phyloP scores from a whole-genome alignment of 2,113 vertebrate genomes.

The Phrynocephalus versicolor region DNA sequence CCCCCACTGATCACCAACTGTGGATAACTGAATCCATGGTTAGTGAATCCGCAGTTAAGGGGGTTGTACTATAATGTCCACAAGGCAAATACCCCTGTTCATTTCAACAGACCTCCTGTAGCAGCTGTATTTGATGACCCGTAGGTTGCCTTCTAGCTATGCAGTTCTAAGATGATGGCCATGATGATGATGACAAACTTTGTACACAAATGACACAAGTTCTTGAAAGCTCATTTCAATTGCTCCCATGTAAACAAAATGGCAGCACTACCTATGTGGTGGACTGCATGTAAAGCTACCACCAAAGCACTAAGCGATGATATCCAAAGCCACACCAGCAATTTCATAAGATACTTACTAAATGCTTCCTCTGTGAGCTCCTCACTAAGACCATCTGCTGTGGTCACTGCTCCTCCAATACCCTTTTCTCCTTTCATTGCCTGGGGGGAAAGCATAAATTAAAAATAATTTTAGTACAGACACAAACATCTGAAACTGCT shows the following conservation, averaged over 20 bases:
- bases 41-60: too few relatives aligned
- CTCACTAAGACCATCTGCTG: conserved; percentile 87
- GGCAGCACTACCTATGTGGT: neutral
- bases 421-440: conserved; percentile 99
- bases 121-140: neutral
- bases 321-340: neutral
- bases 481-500: neutral
- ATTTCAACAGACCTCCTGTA: neutral
- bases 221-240: too few relatives aligned
- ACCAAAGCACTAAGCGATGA: neutral
- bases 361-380: conserved; percentile 95
- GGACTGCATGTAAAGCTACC: neutral
- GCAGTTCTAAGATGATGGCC: neutral
- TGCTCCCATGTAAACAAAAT: neutral
- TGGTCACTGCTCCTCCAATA: conserved; percentile 83
- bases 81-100: neutral
- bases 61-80: too few relatives aligned
- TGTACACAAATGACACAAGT: neutral
- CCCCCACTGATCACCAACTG: too few relatives aligned
- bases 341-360: conserved; percentile 78
- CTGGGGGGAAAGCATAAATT: conserved; percentile 68
- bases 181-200: neutral
- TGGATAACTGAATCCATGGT: too few relatives aligned
- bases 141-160: neutral
- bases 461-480: neutral